phyloP scores from a whole-genome alignment of 2,113 vertebrate species.

The Myrmecophaga tridactyla region DNA sequence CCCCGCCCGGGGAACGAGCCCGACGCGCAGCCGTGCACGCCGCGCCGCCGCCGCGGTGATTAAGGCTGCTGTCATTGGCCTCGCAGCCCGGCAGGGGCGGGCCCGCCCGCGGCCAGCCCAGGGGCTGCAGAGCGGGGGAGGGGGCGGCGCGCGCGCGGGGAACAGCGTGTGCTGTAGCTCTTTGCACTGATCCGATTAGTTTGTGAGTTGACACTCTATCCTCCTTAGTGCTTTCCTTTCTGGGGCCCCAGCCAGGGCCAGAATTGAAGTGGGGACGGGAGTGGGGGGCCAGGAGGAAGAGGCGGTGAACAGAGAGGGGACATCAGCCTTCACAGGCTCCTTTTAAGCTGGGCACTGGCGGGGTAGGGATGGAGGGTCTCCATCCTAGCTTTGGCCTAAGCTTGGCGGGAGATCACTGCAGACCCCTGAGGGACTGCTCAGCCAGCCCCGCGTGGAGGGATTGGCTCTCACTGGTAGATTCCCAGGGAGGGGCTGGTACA shows the following conservation, averaged over 20 bases:
- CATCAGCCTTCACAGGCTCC: not conserved
- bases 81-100: not conserved
- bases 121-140: not conserved
- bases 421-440: not conserved
- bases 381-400: not conserved
- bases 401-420: not conserved
- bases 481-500: not conserved
- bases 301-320: not conserved
- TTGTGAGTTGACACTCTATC: conserved; percentile 53
- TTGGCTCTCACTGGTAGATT: not conserved
- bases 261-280: not conserved
- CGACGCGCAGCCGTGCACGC: conserved; percentile 61
- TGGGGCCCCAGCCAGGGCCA: not conserved
- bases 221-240: conserved; percentile 56
- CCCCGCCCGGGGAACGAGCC: conserved; percentile 62
- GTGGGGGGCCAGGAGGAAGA: not conserved
- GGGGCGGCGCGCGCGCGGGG: not conserved
- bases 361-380: not conserved
- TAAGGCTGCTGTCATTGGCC: conserved; percentile 37
- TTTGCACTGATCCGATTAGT: conserved; percentile 18
- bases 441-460: not conserved
- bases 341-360: not conserved
- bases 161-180: not conserved
- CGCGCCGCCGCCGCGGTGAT: conserved; percentile 16
- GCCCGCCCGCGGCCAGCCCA: not conserved